Base-by-base conservation (phyloP, 2,113 vertebrate species). In the Progne subis region DNA sequence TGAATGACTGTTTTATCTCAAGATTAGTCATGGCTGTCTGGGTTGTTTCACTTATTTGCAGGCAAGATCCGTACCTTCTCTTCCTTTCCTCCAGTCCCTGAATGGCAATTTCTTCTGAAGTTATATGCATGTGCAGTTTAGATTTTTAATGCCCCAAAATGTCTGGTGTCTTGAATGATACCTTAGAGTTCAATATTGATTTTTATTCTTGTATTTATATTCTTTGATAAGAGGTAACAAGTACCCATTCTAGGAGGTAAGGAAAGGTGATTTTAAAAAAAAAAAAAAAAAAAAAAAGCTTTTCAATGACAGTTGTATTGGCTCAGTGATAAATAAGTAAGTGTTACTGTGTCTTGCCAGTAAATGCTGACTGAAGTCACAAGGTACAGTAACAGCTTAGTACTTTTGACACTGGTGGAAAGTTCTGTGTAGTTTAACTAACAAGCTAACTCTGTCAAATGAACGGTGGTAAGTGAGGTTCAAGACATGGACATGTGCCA, bases 1-100 rank as follows among this genome's bases (percentile, higher is more conserved):
- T 97, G 94, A 88, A 78, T 52, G 77, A 37, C 46, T 92, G 77
- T 68, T 83, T 95, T 95, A 83, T 95, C 92, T 96, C 78, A 82
- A 83, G 67, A 46, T 94, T 91, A 94, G 92, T 94, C 88, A 84
- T 70, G 69, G 69, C 28, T 84, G 77, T 87, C 95, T 92, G 77
- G 63, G 43, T 68, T 87, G 26, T 89, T 76, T 93, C 88, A 92
- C 32, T 50, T 47, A 41, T 63, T 76, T 78, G 20, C 26, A 95
- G 79, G 67, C 86, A 70, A 47, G 60, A 65, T 49, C 52, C 6
- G 0, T 74, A 49, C 76, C 39, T 68, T 92, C 37, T 63, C 43
- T 92, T 87, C 68, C 46, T 94, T 94, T 94, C 80, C 81, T 78
- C 63, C 44, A 84, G 75, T 88, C 90, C 68, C 86, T 86, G 43